These are phyloP conservation scores for Tretioscincus oriximinensis DNA, from an alignment of 2,113 vertebrate genomes.

Conservation along the genomic window DNA sequence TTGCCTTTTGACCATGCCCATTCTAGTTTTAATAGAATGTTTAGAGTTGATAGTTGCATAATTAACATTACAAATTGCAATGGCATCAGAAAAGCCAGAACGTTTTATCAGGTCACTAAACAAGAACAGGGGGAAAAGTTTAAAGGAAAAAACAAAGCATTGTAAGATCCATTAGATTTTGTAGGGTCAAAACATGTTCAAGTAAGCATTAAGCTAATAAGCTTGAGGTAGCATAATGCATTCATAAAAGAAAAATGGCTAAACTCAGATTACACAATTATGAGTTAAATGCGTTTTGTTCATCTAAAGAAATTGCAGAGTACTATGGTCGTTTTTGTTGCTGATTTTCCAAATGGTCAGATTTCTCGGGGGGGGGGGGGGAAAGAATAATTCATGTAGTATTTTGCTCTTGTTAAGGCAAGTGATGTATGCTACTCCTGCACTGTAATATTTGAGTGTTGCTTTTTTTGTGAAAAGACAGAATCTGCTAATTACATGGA, in stretches of 20 bases:
- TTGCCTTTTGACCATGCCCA: neutral
- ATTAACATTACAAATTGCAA: constrained; percentile 22
- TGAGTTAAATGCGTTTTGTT: constrained; percentile 18
- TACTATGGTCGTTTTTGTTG: neutral
- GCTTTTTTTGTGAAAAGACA: neutral
- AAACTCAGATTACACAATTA: neutral
- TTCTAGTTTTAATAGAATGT: neutral
- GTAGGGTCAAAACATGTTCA: constrained; percentile 15
- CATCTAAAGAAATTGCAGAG: constrained; percentile 3
- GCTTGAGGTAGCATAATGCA: constrained; percentile 2
- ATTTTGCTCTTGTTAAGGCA: neutral
- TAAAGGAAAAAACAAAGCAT: neutral
- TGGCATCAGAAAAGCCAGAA: neutral
- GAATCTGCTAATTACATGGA: neutral
- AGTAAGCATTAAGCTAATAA: constrained; percentile 22
- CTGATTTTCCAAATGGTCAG: too few species aligned
- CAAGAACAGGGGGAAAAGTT: neutral
- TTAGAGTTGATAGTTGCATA: constrained; percentile 17
- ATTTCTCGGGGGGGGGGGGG: too few species aligned
- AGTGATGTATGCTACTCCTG: neutral
- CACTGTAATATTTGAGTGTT: neutral
- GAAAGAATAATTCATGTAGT: neutral
- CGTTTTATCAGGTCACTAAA: constrained; percentile 37
- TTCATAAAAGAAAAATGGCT: constrained; percentile 27
- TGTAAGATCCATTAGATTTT: constrained; percentile 16